These are phyloP conservation scores for Menura novaehollandiae DNA, from an alignment of 2,113 vertebrate genomes.

Conservation along the genomic window DNA sequence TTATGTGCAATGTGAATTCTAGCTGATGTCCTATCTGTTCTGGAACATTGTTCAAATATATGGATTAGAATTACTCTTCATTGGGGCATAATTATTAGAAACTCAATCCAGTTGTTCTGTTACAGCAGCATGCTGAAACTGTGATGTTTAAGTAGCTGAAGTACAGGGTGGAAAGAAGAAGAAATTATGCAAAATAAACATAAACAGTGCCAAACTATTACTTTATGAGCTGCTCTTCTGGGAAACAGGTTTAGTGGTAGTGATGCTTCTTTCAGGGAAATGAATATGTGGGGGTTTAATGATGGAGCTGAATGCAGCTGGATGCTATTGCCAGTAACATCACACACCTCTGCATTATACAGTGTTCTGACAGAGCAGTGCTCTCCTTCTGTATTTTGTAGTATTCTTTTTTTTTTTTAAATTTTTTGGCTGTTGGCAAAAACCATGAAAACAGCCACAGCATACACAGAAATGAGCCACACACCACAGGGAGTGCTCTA, in stretches of 20 bases:
- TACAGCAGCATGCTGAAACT: not conserved
- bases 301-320: not conserved
- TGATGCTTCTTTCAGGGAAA: not conserved
- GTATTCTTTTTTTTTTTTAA: not conserved
- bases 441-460: not conserved
- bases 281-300: not conserved
- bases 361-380: not conserved
- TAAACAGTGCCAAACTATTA: not conserved
- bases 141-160: not conserved
- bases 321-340: not conserved
- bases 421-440: not conserved
- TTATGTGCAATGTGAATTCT: not conserved
- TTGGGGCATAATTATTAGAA: not conserved
- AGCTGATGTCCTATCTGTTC: not conserved
- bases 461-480: not conserved
- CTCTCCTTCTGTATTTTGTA: not conserved
- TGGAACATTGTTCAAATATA: not conserved
- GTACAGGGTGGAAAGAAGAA: not conserved
- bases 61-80: not conserved
- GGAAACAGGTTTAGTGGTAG: not conserved
- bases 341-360: not conserved
- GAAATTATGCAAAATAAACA: constrained; percentile 8
- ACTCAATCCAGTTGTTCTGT: not conserved
- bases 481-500: not conserved
- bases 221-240: not conserved